Base-by-base conservation (phyloP, 1,140 invertebrate genomes). In the Drosophila bocki region DNA sequence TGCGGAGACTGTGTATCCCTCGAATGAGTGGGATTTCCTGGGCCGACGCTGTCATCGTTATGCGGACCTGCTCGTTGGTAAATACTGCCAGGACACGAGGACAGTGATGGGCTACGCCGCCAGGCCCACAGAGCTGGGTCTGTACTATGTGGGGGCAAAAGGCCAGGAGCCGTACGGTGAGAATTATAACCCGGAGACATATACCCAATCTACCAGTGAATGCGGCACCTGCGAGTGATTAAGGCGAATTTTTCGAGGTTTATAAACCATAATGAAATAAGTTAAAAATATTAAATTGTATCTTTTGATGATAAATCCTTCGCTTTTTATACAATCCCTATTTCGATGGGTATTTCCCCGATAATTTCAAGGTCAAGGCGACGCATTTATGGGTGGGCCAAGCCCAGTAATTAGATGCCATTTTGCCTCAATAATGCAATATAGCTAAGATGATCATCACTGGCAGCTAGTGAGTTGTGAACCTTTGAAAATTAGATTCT, bases 1-100 rank as follows among this genome's bases (percentile, higher is more conserved):
- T 47, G 94, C 93, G 1, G 94, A 95, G 86, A 94, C 94, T 7
- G 93, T 96, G 7, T 82, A 80, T 47, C 78, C 70, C 11, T 48
- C 62, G 8, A 90, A 90, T 19, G 54, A n/a, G n/a, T 17, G 29
- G 2, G 45, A 86, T 9, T 82, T 82, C 29, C 44, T 48, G 13
- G 80, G 45, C 8, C 48, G 33, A 5, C 44, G 42, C 0, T 75
- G 76, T 32, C 9, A 42, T 2, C 22, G 13, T 2, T 75, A 56
- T 42, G 45, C 39, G 3, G 58, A 78, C 2, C 58, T 85, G 0
- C 33, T 29, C 11, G 39, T 37, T 0, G 82, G 74, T 0, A 7
- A 42, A 12, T 50, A 63, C 12, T 54, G 75, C 7, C 15, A 5
- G 7, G 41, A 54, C 29, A 11, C 51, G 15, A 4, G 2, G 11